Conservation (phyloP, 1,140 invertebrate genomes). For the Sarcophaga bullata region DNA sequence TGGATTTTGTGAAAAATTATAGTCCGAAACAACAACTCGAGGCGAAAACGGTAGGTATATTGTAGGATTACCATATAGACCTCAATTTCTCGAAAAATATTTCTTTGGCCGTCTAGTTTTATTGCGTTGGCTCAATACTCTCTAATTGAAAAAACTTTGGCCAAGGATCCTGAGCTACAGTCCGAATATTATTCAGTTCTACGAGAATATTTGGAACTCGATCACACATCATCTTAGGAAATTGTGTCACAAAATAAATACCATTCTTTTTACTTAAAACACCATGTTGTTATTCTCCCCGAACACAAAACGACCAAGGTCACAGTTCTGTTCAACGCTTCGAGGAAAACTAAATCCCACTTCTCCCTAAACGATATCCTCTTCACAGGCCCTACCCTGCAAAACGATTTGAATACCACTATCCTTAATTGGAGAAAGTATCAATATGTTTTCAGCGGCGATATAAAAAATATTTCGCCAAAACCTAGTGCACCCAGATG, state of each 20-base stretch:
- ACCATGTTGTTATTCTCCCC: slow-evolving; percentile 51
- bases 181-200: not conserved
- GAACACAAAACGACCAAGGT: no score
- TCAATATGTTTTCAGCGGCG: slow-evolving; percentile 26
- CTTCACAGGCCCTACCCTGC: not conserved
- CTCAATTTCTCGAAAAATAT: not conserved
- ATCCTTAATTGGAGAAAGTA: no score
- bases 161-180: no score
- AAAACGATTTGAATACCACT: slow-evolving; percentile 5
- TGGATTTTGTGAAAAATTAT: not conserved
- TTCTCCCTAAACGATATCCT: slow-evolving; percentile 27
- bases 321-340: no score
- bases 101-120: not conserved
- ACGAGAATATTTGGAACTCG: not conserved
- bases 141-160: not conserved
- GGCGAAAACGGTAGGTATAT: not conserved
- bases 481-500: not conserved
- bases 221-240: not conserved
- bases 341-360: no score
- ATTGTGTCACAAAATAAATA: not conserved
- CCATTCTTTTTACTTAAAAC: slow-evolving; percentile 18
- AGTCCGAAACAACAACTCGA: not conserved
- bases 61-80: slow-evolving; percentile 22
- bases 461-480: slow-evolving; percentile 38
- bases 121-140: not conserved